These are phyloP conservation scores for Panulirus ornatus DNA, from an alignment of 1,140 invertebrate species.

Conservation along the genomic window DNA sequence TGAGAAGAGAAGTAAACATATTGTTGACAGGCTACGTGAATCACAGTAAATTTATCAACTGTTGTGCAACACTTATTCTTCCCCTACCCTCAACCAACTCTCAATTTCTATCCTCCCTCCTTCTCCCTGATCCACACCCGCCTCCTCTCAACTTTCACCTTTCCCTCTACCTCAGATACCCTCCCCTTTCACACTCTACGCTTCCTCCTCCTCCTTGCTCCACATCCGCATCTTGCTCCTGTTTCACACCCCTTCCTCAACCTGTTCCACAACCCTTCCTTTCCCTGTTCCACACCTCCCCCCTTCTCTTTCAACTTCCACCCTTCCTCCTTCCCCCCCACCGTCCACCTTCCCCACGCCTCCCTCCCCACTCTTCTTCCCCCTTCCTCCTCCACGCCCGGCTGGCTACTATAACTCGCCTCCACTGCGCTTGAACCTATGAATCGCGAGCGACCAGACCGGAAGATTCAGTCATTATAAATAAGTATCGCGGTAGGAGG, in stretches of 20 bases:
- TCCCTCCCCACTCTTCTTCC: not conserved
- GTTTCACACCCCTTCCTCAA: not conserved
- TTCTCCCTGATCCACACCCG: not conserved
- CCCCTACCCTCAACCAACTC: not conserved
- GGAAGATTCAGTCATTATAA: too few relatives aligned
- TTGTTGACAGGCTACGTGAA: too few relatives aligned
- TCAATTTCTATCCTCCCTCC: not conserved
- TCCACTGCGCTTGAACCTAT: too few relatives aligned
- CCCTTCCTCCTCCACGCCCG: not conserved
- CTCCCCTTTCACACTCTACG: not conserved
- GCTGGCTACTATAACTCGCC: not conserved
- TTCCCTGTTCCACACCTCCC: not conserved
- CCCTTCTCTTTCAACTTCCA: not conserved
- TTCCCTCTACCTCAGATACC: not conserved
- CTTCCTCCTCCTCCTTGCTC: not conserved
- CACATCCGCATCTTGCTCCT: not conserved
- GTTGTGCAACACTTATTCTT: too few relatives aligned
- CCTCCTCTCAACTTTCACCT: not conserved
- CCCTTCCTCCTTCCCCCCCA: not conserved
- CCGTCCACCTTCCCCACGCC: too few relatives aligned
- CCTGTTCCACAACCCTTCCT: not conserved
- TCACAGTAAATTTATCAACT: too few relatives aligned
- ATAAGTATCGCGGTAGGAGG: too few relatives aligned
- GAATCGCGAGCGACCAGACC: too few relatives aligned
- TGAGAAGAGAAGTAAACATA: too few relatives aligned